Evolutionary conservation across 2,797 vertebrate genomes (phyloP).

Genomic region (Iguana delicatissima): DNA sequence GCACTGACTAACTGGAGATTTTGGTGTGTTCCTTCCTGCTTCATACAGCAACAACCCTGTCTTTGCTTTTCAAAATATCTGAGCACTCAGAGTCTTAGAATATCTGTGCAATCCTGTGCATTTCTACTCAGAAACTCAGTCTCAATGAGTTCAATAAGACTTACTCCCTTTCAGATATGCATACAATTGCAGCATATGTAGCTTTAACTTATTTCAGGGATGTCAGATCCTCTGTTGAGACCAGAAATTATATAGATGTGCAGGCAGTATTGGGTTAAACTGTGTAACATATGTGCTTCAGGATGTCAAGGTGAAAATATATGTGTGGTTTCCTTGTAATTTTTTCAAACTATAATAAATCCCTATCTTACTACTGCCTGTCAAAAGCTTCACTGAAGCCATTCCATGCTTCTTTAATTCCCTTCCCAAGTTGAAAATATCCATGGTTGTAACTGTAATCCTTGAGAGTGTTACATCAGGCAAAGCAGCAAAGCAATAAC

Average conservation of each 20-base stretch:
- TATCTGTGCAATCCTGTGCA: too few species aligned
- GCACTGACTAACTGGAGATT: too few species aligned
- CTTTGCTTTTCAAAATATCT: too few species aligned
- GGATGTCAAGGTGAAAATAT: background rate
- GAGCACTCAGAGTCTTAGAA: too few species aligned
- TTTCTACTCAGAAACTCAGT: too few species aligned
- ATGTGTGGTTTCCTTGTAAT: background rate
- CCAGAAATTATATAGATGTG: background rate
- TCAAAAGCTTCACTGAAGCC: constrained; percentile 18
- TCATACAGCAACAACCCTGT: too few species aligned
- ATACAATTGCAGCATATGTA: too few species aligned
- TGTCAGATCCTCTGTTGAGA: background rate
- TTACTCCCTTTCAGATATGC: too few species aligned
- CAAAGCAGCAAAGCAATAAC: constrained; percentile 32
- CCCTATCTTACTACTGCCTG: constrained; percentile 18
- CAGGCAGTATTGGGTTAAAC: background rate
- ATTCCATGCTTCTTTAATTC: constrained; percentile 19
- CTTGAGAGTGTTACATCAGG: background rate
- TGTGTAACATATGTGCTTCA: background rate
- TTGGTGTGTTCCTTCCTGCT: too few species aligned
- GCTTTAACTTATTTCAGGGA: too few species aligned
- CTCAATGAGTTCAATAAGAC: too few species aligned
- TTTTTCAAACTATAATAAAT: background rate
- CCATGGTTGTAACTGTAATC: constrained; percentile 17
- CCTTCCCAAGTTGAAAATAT: background rate